phyloP scores from a whole-genome alignment of 1,140 invertebrate species.

The Pentalonia nigronervosa region DNA sequence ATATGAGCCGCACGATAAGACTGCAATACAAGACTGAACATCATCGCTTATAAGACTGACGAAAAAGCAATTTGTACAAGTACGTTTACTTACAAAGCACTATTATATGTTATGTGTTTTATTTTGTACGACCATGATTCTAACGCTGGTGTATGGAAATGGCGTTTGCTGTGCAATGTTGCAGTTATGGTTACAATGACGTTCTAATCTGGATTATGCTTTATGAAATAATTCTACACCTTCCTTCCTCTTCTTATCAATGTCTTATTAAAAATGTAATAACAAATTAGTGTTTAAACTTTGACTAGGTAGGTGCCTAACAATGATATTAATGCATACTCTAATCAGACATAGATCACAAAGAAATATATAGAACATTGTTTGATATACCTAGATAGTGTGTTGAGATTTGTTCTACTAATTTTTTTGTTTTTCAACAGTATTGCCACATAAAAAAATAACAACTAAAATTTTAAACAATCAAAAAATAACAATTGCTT shows the following conservation, averaged over 20 bases:
- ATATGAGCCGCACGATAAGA: conserved; percentile 40
- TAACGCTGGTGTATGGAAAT: background rate
- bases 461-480: background rate
- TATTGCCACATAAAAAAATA: background rate
- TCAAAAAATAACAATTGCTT: background rate
- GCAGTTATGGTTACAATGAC: background rate
- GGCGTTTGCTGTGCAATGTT: background rate
- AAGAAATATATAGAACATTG: background rate
- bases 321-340: background rate
- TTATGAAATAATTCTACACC: background rate
- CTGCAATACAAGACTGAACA: conserved; percentile 45
- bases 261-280: background rate
- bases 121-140: background rate
- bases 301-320: background rate
- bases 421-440: background rate
- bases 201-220: background rate
- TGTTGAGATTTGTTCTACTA: background rate
- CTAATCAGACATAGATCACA: background rate
- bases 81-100: background rate
- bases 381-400: background rate
- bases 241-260: background rate
- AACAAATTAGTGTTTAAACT: background rate
- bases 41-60: conserved; percentile 43
- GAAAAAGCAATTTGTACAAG: conserved; percentile 46
- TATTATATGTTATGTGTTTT: background rate